phyloP scores from a whole-genome alignment of 2,797 vertebrate species.

The Micrastur ruficollis region DNA sequence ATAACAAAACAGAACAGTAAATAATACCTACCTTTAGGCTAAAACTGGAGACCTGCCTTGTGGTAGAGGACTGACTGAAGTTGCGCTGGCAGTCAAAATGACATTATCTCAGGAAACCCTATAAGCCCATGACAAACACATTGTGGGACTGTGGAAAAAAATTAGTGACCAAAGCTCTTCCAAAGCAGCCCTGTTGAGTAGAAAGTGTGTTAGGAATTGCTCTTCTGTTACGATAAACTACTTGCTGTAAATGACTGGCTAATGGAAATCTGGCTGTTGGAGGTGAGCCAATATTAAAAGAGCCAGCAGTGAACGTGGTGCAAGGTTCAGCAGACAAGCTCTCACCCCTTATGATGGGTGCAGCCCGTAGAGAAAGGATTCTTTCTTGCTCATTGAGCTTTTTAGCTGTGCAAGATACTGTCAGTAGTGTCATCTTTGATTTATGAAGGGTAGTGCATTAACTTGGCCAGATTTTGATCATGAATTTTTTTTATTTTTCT shows the following conservation, averaged over 20 bases:
- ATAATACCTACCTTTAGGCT: background rate
- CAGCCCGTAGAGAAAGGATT: background rate
- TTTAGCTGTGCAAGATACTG: background rate
- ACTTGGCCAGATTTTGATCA: background rate
- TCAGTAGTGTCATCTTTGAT: background rate
- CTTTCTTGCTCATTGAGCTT: background rate
- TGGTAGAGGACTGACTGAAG: background rate
- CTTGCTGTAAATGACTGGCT: background rate
- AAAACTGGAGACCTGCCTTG: background rate
- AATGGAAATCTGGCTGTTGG: background rate
- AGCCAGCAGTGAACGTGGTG: background rate
- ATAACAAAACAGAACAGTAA: background rate
- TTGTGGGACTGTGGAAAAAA: background rate
- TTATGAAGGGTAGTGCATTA: background rate
- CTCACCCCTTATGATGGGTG: background rate
- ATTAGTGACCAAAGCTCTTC: background rate
- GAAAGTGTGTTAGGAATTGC: background rate
- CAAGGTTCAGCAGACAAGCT: background rate
- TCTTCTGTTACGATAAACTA: background rate
- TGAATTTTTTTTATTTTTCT: background rate
- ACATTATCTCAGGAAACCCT: background rate
- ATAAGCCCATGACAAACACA: background rate
- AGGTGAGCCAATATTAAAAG: background rate
- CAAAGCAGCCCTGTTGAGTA: background rate
- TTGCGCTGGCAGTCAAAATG: background rate